Conservation (phyloP, 1,140 invertebrate genomes). For the Pseudachorutes palmiensis region DNA sequence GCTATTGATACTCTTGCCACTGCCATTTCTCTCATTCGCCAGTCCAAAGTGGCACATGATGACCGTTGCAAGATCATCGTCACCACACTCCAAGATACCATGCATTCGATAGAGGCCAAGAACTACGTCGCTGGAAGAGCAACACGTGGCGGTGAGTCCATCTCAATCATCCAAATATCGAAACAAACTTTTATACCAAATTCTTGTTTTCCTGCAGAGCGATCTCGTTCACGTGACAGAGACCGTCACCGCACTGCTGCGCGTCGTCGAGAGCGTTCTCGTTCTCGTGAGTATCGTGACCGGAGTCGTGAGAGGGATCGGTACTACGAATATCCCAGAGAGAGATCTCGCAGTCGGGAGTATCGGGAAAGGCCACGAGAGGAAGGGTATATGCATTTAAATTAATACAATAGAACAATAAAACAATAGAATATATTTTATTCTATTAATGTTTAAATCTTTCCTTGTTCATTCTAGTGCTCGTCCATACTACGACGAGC, state of each 20-base stretch:
- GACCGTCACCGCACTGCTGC: conserved; percentile 56
- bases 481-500: conserved; percentile 44
- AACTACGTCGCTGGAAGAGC: conserved; percentile 59
- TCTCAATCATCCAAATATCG: not conserved
- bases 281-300: conserved; percentile 64
- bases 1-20: conserved; percentile 98
- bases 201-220: conserved; percentile 41
- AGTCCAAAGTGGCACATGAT: conserved; percentile 94
- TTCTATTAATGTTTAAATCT: not conserved
- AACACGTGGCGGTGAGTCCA: not conserved
- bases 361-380: conserved; percentile 53
- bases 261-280: conserved; percentile 61
- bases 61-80: conserved; percentile 97
- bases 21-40: conserved; percentile 96
- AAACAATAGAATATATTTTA: not conserved
- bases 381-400: conserved; percentile 20
- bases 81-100: conserved; percentile 89
- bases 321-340: conserved; percentile 33
- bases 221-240: conserved; percentile 68
- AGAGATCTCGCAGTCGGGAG: conserved; percentile 39
- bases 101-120: conserved; percentile 94
- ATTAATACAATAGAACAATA: not conserved
- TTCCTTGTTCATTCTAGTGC: not conserved
- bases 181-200: not conserved
- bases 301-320: conserved; percentile 63